A percentile compares a stretch with the other conserved stretches of the same genome.
phyloP scores from a whole-genome alignment of 2,797 vertebrate species.

The Antennarius maculatus region DNA sequence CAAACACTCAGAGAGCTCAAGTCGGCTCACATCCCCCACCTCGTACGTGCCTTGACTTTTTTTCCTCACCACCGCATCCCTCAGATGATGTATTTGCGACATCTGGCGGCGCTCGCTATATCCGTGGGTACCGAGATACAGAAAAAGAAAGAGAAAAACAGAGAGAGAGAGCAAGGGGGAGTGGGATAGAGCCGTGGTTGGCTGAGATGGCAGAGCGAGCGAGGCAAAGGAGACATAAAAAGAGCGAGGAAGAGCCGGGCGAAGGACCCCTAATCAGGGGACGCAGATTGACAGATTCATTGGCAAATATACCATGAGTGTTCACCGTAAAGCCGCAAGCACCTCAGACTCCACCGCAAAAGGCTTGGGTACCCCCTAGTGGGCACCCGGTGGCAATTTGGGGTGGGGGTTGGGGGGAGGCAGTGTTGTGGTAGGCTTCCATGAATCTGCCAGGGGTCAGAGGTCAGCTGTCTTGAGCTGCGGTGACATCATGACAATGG shows the following conservation, averaged over 20 bases:
- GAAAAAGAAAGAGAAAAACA: conserved; percentile 39
- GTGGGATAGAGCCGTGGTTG: conserved; percentile 57
- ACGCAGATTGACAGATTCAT: conserved; percentile 44
- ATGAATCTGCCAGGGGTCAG: conserved; percentile 93
- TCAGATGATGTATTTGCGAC: conserved; percentile 98
- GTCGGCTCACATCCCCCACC: conserved; percentile 85
- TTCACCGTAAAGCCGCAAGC: conserved; percentile 32
- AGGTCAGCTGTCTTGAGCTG: conserved; percentile 97
- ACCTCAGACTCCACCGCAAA: conserved; percentile 86
- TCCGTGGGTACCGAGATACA: conserved; percentile 79
- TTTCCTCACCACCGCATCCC: conserved; percentile 86
- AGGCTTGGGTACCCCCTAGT: conserved; percentile 95
- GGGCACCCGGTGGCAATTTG: conserved; percentile 90
- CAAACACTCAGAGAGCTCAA: conserved; percentile 68
- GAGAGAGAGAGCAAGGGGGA: conserved; percentile 12
- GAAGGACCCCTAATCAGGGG: conserved; percentile 51
- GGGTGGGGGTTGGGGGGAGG: conserved; percentile 71
- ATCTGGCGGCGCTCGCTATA: conserved; percentile 94
- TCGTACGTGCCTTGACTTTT: conserved; percentile 89
- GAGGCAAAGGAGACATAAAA: conserved; percentile 37
- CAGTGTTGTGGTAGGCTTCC: conserved; percentile 78
- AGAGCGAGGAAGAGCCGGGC: conserved; percentile 30
- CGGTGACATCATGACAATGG: conserved; percentile 99
- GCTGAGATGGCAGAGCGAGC: conserved; percentile 38
- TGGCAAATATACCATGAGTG: conserved; percentile 43